Evolutionary conservation across 1,140 invertebrate species (phyloP).

Genomic region (Drosophila pallidifrons): DNA sequence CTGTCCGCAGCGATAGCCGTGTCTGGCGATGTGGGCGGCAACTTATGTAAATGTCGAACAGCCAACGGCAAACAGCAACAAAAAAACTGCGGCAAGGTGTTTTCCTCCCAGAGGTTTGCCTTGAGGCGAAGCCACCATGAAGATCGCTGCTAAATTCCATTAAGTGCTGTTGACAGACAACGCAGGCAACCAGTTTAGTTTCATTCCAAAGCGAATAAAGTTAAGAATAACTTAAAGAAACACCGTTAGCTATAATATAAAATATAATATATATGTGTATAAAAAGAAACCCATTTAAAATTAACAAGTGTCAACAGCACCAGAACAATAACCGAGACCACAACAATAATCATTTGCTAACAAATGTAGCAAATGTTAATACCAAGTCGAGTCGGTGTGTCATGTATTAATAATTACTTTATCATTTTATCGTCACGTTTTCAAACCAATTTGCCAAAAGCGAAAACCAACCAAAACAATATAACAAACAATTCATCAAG

Average conservation of each 20-base stretch:
- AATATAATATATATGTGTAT: neutral
- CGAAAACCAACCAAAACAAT: neutral
- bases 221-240: neutral
- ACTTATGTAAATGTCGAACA: slow-evolving; percentile 21
- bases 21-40: slow-evolving; percentile 34
- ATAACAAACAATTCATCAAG: neutral
- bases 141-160: slow-evolving; percentile 1
- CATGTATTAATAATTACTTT: slow-evolving; percentile 12
- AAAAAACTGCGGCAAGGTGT: neutral
- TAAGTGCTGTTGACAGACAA: slow-evolving; percentile 6
- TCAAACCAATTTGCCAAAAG: slow-evolving; percentile 17
- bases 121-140: slow-evolving; percentile 5
- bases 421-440: slow-evolving; percentile 29
- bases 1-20: slow-evolving; percentile 3
- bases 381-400: neutral
- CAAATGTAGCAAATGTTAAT: neutral
- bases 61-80: neutral
- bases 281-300: neutral
- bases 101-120: slow-evolving; percentile 16
- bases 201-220: neutral
- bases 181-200: slow-evolving; percentile 5
- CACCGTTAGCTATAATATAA: neutral
- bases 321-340: slow-evolving; percentile 5
- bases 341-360: neutral
- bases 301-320: slow-evolving; percentile 17